A percentile compares a stretch with the other conserved stretches of the same genome.
Conservation (phyloP, 1,140 invertebrate genomes). For the Dreissena polymorpha region DNA sequence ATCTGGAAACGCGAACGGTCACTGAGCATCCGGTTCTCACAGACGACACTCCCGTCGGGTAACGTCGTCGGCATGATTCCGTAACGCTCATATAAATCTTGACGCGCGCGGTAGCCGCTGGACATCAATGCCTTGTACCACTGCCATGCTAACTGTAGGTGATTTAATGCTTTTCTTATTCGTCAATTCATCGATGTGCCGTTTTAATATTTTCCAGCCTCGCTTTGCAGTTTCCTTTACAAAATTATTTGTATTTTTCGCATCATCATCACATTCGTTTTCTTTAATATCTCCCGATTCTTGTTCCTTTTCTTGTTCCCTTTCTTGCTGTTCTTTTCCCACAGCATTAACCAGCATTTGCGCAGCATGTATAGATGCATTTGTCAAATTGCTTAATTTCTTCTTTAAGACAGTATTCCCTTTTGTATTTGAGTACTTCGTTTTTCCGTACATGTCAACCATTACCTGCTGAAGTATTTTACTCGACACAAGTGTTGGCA, state of each 20-base stretch:
- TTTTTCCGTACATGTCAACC: too few relatives aligned
- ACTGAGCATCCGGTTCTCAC: slow-evolving; percentile 65
- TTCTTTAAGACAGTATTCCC: slow-evolving; percentile 14
- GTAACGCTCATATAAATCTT: slow-evolving; percentile 65
- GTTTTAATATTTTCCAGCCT: slow-evolving; percentile 58
- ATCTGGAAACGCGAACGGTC: slow-evolving; percentile 43
- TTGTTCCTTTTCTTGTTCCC: too few relatives aligned
- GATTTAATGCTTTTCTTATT: slow-evolving; percentile 32
- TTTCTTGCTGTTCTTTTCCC: neutral
- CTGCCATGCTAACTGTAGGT: slow-evolving; percentile 50
- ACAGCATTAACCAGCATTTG: slow-evolving; percentile 12
- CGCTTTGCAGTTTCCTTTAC: slow-evolving; percentile 55
- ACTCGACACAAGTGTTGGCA: slow-evolving; percentile 53
- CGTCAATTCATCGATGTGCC: slow-evolving; percentile 52
- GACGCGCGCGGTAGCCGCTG: too few relatives aligned
- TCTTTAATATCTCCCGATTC: neutral
- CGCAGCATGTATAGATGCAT: slow-evolving; percentile 21
- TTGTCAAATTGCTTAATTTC: slow-evolving; percentile 20
- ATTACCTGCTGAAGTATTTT: slow-evolving; percentile 57
- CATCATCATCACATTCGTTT: neutral
- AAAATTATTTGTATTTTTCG: slow-evolving; percentile 5
- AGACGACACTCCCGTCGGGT: slow-evolving; percentile 51
- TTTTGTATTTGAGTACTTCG: slow-evolving; percentile 43
- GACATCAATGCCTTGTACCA: slow-evolving; percentile 56
- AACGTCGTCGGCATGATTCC: slow-evolving; percentile 57